Evolutionary conservation across 2,888 invertebrate species (phyloP), one percentile per base, ranked within the genome.

Genomic region (Ectropis crepuscularia): DNA sequence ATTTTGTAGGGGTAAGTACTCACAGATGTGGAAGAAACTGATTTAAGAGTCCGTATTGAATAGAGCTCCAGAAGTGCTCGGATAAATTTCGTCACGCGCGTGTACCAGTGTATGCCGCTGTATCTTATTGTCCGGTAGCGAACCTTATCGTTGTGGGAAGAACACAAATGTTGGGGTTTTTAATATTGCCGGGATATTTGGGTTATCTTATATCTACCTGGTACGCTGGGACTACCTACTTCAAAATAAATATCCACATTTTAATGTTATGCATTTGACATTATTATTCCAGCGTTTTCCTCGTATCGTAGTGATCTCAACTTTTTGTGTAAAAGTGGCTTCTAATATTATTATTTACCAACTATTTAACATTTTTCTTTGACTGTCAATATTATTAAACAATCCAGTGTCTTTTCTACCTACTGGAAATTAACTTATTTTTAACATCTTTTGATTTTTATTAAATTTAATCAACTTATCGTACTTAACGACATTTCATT

Each of bases 41-140:
- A 89, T 90, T 89, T 89, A 89, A 83, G 86, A 85, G 82, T 79
- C 75, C 79, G 76, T 77, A 84, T 89, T 87, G 81, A 87, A 87
- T 84, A 78, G 76, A 78, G 74, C 76, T 81, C 77, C 79, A 79
- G 83, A 84, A 83, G 84, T 77, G 76, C 73, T 79, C 71, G 75
- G 78, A 78, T 79, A 81, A 83, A 83, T 81, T 83, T 68, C 70
- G 68, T 67, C 72, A 77, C 74, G 74, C 73, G 75, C 74, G 74
- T 78, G 70, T 76, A 72, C 74, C 71, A 61, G 68, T 70, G 64
- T 61, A 66, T 70, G 66, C 71, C 70, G 58, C 68, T 71, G 66
- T 71, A 70, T 63, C 70, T 57, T 75, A 74, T 80, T 80, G 74
- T 75, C 68, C 69, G 45, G 8, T 16, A 37, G 12, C 41, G 60